Evolutionary conservation across 2,113 vertebrate genomes (phyloP), one percentile per base, ranked within the genome.

Genomic region (Cariama cristata): DNA sequence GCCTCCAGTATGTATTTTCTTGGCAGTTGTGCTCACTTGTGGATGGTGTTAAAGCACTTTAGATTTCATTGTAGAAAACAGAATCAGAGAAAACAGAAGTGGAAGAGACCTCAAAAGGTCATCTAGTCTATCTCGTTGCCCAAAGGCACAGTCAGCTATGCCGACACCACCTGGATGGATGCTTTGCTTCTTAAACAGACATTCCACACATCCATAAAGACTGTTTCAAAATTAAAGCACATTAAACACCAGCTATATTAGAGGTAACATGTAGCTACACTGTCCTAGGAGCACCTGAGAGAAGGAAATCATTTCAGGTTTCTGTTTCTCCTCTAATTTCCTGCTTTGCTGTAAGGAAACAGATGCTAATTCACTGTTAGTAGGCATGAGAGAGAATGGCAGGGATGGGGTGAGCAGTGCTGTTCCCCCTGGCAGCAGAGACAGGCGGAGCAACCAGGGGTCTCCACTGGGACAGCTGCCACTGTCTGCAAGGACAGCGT

Each of bases 1-100:
- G 58, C 24, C n/a, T 82, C 72, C 33, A 72, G 40, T 88, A 62
- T 95, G 56, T 89, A 53, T 93, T 96, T 97, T 93, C 66, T 50
- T 91, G 40, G 59, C 58, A 82, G 76, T 92, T 97, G 45, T 82
- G 63, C 58, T 95, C 62, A 82, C 42, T 87, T 87, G 66, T 88
- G 86, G 80, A 76, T 75, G 62, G 53, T 80, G 80, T 79, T 93
- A 91, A 73, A 95, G 49, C 60, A 66, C 40, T 97, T 91, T 33
- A 68, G 44, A 72, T 95, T 94, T 83, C 45, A 28, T 55, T 85
- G 86, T 68, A 42, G 64, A 81, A 93, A 91, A 75, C 8, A 10
- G 0, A 87, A 44, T 92, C 62, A 86, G 82, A 87, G 69, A 76
- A 95, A 87, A 77, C 64, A 93, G 67, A 95, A 91, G 58, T 88